Evolutionary conservation across 1,140 invertebrate genomes (phyloP).

Genomic region (Theocolax elegans): DNA sequence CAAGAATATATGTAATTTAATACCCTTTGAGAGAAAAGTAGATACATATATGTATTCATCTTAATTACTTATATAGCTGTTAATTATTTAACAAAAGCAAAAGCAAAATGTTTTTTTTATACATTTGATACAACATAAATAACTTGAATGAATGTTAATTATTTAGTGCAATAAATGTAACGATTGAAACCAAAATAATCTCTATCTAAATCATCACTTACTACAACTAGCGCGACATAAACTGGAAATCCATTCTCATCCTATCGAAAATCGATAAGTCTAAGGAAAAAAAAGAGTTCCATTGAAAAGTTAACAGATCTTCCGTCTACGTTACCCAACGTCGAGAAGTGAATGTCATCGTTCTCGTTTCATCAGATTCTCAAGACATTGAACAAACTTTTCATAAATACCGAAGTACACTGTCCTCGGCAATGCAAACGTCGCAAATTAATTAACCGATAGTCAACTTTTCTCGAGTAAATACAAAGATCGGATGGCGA

Average conservation of each 20-base stretch:
- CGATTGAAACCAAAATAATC: too few relatives aligned
- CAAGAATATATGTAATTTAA: too few relatives aligned
- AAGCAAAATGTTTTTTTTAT: too few relatives aligned
- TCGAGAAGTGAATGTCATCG: not conserved
- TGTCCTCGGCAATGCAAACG: not conserved
- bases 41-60: too few relatives aligned
- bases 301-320: not conserved
- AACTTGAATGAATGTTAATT: too few relatives aligned
- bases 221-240: not conserved
- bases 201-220: not conserved
- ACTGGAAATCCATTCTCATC: not conserved
- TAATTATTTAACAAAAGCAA: too few relatives aligned
- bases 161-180: too few relatives aligned
- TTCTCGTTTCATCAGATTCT: not conserved
- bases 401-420: too few relatives aligned
- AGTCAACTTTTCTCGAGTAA: not conserved
- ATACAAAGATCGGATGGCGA: not conserved
- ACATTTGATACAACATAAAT: too few relatives aligned
- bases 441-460: conserved; percentile 37
- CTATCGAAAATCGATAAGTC: conserved; percentile 6
- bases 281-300: too few relatives aligned
- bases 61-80: too few relatives aligned
- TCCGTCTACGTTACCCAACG: not conserved
- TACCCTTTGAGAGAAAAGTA: too few relatives aligned
- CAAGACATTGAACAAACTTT: conserved; percentile 13